A percentile compares a stretch with the other conserved stretches of the same genome.
These are phyloP conservation scores for Alethe diademata DNA, from an alignment of 2,113 vertebrate genomes.

Conservation along the genomic window DNA sequence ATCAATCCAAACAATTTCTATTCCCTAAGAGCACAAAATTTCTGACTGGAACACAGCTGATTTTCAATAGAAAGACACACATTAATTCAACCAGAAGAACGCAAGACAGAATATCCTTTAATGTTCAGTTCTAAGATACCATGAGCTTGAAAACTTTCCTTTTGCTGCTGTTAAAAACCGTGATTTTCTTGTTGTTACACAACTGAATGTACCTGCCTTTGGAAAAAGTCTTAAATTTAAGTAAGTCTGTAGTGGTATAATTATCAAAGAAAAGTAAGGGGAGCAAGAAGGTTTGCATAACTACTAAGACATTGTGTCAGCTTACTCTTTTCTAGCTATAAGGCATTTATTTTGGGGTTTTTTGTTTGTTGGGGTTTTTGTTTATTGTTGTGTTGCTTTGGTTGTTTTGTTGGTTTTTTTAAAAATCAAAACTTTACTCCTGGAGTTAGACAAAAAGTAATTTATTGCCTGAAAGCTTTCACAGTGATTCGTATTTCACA, in stretches of 20 bases:
- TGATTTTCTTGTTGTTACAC: not conserved
- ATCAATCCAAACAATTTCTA: not conserved
- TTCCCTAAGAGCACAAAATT: not conserved
- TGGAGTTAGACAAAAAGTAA: not conserved
- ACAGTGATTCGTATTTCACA: conserved; percentile 7
- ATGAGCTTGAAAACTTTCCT: not conserved
- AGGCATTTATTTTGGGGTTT: not conserved
- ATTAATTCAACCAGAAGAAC: not conserved
- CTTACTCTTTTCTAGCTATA: not conserved
- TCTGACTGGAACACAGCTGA: not conserved
- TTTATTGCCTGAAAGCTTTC: conserved; percentile 43
- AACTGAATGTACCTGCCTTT: not conserved
- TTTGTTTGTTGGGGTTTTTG: not conserved
- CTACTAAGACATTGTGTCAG: accelerated
- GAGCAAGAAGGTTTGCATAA: not conserved
- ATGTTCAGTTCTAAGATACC: not conserved
- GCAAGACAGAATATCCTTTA: not conserved
- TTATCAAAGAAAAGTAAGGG: not conserved
- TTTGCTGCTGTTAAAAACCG: not conserved
- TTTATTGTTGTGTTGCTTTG: not conserved
- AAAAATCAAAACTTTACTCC: not conserved
- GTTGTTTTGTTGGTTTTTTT: no score
- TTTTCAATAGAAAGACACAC: not conserved
- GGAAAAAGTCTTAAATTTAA: not conserved
- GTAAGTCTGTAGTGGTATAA: not conserved